A percentile compares a stretch with the other conserved stretches of the same genome.
Evolutionary conservation across 2,113 vertebrate species (phyloP).

Genomic region (Epinephelus moara): DNA sequence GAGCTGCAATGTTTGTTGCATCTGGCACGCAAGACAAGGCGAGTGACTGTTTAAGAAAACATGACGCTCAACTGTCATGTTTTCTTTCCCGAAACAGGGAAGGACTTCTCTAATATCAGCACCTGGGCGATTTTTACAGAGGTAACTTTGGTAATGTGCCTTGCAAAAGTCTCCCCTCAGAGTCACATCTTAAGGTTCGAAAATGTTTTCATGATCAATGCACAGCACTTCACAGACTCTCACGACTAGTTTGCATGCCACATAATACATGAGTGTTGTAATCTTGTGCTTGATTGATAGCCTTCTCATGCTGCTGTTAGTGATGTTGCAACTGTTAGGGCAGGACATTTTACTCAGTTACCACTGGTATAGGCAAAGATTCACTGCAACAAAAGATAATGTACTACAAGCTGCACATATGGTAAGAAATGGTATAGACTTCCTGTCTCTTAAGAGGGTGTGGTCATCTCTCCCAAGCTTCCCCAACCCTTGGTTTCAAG

Average conservation of each 20-base stretch:
- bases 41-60: conserved; percentile 19
- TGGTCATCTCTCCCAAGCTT: too few species aligned
- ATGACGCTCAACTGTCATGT: conserved; percentile 9
- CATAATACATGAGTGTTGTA: background rate
- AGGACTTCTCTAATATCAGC: background rate
- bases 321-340: background rate
- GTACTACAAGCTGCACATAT: too few species aligned
- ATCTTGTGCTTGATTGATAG: background rate
- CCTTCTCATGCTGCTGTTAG: background rate
- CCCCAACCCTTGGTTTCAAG: too few species aligned
- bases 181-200: background rate
- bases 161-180: background rate
- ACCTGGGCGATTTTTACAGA: background rate
- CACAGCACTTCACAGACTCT: background rate
- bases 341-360: background rate
- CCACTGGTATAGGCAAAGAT: background rate
- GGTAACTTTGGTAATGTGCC: background rate
- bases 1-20: background rate
- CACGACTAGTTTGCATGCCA: background rate
- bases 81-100: background rate
- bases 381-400: too few species aligned
- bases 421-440: too few species aligned
- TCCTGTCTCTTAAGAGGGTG: too few species aligned
- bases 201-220: background rate
- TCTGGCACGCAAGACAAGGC: conserved; percentile 1